A percentile compares a stretch with the other conserved stretches of the same genome.
These are phyloP conservation scores for Ostrea edulis DNA, from an alignment of 1,140 invertebrate genomes.

Conservation along the genomic window DNA sequence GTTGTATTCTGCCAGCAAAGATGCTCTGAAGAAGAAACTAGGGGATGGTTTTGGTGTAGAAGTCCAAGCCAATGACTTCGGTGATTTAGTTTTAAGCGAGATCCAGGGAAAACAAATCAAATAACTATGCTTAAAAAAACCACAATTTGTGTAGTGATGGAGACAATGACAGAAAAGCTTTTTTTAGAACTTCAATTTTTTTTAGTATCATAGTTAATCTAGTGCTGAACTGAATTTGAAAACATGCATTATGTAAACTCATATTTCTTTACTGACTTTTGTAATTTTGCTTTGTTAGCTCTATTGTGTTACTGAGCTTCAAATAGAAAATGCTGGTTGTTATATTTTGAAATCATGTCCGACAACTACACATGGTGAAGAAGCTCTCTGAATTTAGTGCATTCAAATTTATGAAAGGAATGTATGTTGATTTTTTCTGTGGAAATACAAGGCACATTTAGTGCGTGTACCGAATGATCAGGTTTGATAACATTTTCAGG, in stretches of 20 bases:
- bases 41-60: background rate
- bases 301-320: background rate
- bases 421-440: background rate
- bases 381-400: background rate
- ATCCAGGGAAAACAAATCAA: conserved; percentile 3
- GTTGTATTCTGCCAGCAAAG: conserved; percentile 2
- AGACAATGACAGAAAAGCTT: conserved; percentile 1
- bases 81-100: conserved; percentile 9
- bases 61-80: conserved; percentile 1
- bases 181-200: background rate
- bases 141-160: background rate
- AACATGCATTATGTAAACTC: background rate
- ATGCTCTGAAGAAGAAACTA: conserved; percentile 11
- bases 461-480: background rate
- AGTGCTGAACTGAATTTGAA: conserved; percentile 23
- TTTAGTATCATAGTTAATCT: conserved; percentile 11
- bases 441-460: background rate
- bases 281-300: background rate
- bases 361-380: too few species aligned
- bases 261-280: too few species aligned
- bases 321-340: background rate
- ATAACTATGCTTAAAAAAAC: background rate
- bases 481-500: background rate
- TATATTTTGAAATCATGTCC: background rate
- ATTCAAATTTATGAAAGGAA: background rate